Evolutionary conservation across 1,140 invertebrate genomes (phyloP).

Genomic region (Calosoma granatense): DNA sequence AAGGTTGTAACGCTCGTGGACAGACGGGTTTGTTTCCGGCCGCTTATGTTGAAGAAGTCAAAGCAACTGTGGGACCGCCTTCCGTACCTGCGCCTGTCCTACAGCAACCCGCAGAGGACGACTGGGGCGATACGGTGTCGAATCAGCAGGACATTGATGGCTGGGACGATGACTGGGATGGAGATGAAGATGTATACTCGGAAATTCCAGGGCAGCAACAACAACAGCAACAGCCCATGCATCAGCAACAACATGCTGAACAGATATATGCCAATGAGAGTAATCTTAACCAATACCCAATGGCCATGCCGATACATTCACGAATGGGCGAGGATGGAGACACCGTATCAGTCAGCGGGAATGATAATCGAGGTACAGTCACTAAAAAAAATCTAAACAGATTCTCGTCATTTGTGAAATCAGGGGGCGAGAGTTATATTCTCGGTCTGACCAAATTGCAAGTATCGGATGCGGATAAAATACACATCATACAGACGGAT

Average conservation of each 20-base stretch:
- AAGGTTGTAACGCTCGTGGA: constrained; percentile 70
- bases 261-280: constrained; percentile 3
- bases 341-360: constrained; percentile 38
- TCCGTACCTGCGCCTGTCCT: constrained; percentile 31
- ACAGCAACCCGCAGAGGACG: constrained; percentile 31
- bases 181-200: constrained; percentile 58
- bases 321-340: constrained; percentile 38
- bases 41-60: constrained; percentile 67
- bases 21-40: constrained; percentile 85
- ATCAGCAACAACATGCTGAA: constrained; percentile 27
- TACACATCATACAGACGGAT: constrained; percentile 59
- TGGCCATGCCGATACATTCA: constrained; percentile 37
- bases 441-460: constrained; percentile 63
- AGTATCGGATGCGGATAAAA: constrained; percentile 65
- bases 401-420: constrained; percentile 88
- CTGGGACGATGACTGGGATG: constrained; percentile 81
- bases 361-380: constrained; percentile 48
- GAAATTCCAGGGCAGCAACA: constrained; percentile 44
- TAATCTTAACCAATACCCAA: constrained; percentile 16
- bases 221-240: constrained; percentile 34
- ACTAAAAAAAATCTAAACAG: constrained; percentile 71
- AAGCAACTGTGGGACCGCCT: constrained; percentile 26
- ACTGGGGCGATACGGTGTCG: constrained; percentile 13
- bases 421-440: constrained; percentile 85
- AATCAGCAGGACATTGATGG: constrained; percentile 54